Percentiles rank a stretch among this genome's conserved stretches.
Evolutionary conservation across 2,797 vertebrate species (phyloP).

Genomic region (Hylomyscus alleni): DNA sequence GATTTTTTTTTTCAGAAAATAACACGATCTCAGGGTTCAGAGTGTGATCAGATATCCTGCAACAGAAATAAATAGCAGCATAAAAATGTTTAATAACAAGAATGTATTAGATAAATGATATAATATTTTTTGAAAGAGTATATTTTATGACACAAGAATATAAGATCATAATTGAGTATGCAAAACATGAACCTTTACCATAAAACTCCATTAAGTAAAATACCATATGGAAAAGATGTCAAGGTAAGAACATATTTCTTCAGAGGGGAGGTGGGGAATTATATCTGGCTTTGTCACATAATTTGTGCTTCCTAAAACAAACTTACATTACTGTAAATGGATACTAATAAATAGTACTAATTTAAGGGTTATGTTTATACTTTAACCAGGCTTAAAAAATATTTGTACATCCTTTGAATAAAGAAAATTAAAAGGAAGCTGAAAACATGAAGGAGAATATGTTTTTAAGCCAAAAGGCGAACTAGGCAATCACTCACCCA

Average conservation of each 20-base stretch:
- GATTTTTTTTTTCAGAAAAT: not conserved
- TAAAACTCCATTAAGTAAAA: constrained; percentile 55
- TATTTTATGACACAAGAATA: not conserved
- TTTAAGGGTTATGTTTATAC: not conserved
- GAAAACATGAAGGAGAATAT: not conserved
- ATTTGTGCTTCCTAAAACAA: constrained; percentile 41
- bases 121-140: not conserved
- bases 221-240: not conserved
- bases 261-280: not conserved
- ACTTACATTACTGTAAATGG: not conserved
- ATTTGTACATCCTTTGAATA: not conserved
- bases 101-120: not conserved
- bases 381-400: constrained; percentile 52
- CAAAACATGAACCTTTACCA: constrained; percentile 1
- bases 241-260: not conserved
- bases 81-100: not conserved
- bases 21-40: not conserved
- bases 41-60: not conserved
- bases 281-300: not conserved
- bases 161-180: not conserved
- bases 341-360: not conserved
- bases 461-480: constrained; percentile 4
- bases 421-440: constrained; percentile 33
- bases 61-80: not conserved
- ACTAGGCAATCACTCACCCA: constrained; percentile 48